These are phyloP conservation scores for Drosophila repleta DNA, from an alignment of 1,140 invertebrate genomes.

Conservation along the genomic window DNA sequence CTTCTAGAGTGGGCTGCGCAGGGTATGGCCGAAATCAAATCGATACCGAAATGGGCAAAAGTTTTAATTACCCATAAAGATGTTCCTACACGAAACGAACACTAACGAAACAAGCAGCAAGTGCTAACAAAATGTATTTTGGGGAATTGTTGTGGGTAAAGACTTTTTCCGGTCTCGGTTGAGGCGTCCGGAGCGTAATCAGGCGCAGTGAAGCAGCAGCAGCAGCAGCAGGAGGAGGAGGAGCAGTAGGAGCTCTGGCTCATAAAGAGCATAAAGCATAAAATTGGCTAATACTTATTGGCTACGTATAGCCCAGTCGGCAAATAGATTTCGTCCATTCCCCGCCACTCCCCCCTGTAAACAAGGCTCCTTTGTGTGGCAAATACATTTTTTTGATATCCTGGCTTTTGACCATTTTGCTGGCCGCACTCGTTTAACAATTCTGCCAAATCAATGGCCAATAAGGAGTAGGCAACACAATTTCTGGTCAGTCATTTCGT, in stretches of 20 bases:
- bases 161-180: conserved; percentile 51
- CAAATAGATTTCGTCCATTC: background rate
- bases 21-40: conserved; percentile 56
- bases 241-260: conserved; percentile 29
- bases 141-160: conserved; percentile 44
- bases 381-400: conserved; percentile 9
- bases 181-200: conserved; percentile 53
- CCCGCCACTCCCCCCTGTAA: background rate
- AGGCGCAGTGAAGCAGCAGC: conserved; percentile 31
- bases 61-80: conserved; percentile 83
- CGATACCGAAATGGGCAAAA: conserved; percentile 75
- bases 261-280: conserved; percentile 80
- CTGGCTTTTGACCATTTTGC: conserved; percentile 16
- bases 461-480: conserved; percentile 73
- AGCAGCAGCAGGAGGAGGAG: conserved; percentile 9
- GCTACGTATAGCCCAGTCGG: background rate
- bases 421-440: conserved; percentile 22
- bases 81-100: conserved; percentile 65
- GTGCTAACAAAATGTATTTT: conserved; percentile 33
- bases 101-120: conserved; percentile 43
- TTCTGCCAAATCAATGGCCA: conserved; percentile 78
- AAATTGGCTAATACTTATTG: conserved; percentile 74
- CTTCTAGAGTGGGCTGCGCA: background rate
- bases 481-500: conserved; percentile 71
- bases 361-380: conserved; percentile 30